phyloP scores from a whole-genome alignment of 2,113 vertebrate genomes.

The Pagrus major region DNA sequence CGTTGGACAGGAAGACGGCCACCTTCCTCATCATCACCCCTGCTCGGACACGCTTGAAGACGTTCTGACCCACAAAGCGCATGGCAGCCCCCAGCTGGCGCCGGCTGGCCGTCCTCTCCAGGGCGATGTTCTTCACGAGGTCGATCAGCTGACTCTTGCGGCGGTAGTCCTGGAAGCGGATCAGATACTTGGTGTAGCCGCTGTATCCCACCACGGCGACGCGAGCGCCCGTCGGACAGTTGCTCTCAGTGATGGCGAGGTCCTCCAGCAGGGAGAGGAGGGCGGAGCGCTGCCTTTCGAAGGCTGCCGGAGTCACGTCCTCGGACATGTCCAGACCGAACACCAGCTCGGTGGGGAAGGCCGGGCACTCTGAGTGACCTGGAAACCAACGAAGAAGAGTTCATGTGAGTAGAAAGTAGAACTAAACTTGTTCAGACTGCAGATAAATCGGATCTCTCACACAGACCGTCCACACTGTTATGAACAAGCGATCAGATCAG shows the following conservation, averaged over 20 bases:
- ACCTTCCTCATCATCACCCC: slow-evolving; percentile 88
- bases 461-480: too few species aligned
- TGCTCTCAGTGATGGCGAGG: slow-evolving; percentile 86
- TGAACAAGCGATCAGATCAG: too few species aligned
- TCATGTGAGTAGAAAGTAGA: not conserved
- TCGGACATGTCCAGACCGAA: slow-evolving; percentile 90
- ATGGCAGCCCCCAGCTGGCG: slow-evolving; percentile 87
- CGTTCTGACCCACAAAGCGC: slow-evolving; percentile 88
- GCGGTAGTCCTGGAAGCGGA: slow-evolving; percentile 89
- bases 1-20: slow-evolving; percentile 86
- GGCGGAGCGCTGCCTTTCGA: slow-evolving; percentile 86
- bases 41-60: slow-evolving; percentile 86
- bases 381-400: slow-evolving; percentile 16
- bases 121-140: slow-evolving; percentile 79
- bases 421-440: too few species aligned
- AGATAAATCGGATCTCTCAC: too few species aligned
- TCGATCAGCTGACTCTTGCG: slow-evolving; percentile 78
- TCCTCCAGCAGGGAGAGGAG: slow-evolving; percentile 83
- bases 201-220: slow-evolving; percentile 88
- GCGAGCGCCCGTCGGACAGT: slow-evolving; percentile 87
- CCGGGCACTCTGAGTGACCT: slow-evolving; percentile 83
- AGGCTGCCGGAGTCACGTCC: slow-evolving; percentile 79
- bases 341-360: slow-evolving; percentile 89
- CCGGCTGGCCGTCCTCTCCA: slow-evolving; percentile 78
- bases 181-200: slow-evolving; percentile 81